Evolutionary conservation across 1,140 invertebrate species (phyloP), one percentile per base, ranked within the genome.

Genomic region (Thaumetopoea pityocampa): DNA sequence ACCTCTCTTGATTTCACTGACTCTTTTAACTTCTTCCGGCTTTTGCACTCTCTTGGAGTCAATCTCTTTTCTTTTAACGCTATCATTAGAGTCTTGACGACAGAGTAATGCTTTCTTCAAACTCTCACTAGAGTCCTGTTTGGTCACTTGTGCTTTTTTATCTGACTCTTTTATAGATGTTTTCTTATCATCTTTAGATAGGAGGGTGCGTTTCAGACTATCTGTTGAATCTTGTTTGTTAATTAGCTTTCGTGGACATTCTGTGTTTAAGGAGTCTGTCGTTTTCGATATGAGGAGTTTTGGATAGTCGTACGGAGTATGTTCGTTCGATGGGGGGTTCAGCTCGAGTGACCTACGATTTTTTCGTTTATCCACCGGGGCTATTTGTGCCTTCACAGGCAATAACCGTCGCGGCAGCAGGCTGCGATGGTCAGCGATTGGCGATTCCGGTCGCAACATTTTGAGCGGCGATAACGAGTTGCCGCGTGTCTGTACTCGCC

Each of bases 231-330:
- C 80, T 54, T 81, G 80, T 51, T 81, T 83, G 27, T 72, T 68
- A 27, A 83, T 68, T 24, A 67, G 47, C 47, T 78, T 81, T 6
- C 74, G 48, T 1, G 77, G 80, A 26, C 72, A 81, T 50, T 81
- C 76, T 22, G 78, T 71, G 45, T 78, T 85, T 2, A 85, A 58
- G 7, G 80, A 82, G 40, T 85, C 80, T 14, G 80, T 79, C 15
- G 80, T 82, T 65, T 82, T 81, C 5, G 80, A 84, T 43, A 84
- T 81, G 28, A 84, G 69, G 0, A 84, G 63, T 59, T 84, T 84
- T 1, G 80, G 78, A 30, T 80, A 84, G 32, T 84, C 80, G 50
- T 84, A 82, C 0, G 67, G 50, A 16, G 59, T 53, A 32, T 81
- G 72, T 3, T 84, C 80, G 40, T 59, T 62, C 40, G 67, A 51